Base-by-base conservation (phyloP, 2,797 vertebrate species). In the Notolabrus celidotus region DNA sequence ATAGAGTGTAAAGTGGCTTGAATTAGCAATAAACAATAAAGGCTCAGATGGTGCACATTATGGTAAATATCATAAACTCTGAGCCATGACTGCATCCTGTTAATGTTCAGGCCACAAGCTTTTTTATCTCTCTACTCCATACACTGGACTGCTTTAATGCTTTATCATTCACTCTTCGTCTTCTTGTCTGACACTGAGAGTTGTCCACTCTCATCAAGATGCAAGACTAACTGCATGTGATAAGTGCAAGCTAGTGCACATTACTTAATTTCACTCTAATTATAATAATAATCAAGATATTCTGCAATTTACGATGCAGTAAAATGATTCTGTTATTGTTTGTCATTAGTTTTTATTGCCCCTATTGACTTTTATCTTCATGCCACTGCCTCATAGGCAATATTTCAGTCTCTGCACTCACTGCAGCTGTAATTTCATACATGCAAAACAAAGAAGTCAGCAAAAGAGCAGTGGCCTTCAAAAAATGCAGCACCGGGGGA, bases 391-490 rank as follows among this genome's bases (percentile, higher is more conserved):
- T 86, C 62, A 62, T 14, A 76, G 71, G 79, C 77, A 75, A 54
- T 81, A 74, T 74, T 84, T 71, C 51, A 68, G 71, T 67, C 72
- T 25, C 70, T 22, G 70, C 60, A 42, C 70, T 55, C 60, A 39
- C 71, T 51, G 74, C 72, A 83, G 82, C 70, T 82, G 74, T 86
- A 79, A 90, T 86, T 90, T 92, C 88, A 91, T 75, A 79, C 74
- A 80, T 75, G 80, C 67, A 85, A 87, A 90, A 91, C 68, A 84
- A 88, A 89, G 65, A 80, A 86, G 89, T 92, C 89, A 90, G 91
- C 86, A 87, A 74, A 90, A 89, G 78, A 86, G 68, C 81, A 74
- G 67, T 78, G 87, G 89, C 84, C 85, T 90, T 86, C 73, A 89
- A 82, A 91, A 51, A 88, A 84, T 76, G 79, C 84, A 80, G 79